Conservation (phyloP, 2,888 invertebrate species). For the Choreutis nemorana region DNA sequence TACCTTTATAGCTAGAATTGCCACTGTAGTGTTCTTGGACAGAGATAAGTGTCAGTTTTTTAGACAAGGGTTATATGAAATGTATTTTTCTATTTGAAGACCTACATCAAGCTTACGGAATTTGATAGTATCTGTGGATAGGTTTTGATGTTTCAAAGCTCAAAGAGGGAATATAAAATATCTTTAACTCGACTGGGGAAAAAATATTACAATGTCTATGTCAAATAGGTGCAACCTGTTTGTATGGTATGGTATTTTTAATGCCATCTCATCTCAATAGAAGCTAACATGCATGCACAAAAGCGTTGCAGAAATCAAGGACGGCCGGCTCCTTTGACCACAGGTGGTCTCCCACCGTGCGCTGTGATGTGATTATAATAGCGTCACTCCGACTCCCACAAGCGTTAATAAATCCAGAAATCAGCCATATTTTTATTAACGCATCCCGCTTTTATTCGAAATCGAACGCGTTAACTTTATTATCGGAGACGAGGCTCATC, state of each 20-base stretch:
- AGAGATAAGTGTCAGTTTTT: constrained; percentile 28
- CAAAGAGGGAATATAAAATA: neutral
- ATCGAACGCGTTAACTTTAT: constrained; percentile 25
- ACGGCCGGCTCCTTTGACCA: constrained; percentile 55
- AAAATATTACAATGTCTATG: no score
- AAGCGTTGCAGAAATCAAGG: constrained; percentile 54
- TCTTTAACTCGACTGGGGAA: no score
- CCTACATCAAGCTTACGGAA: constrained; percentile 10
- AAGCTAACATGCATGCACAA: constrained; percentile 35
- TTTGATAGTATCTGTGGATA: constrained; percentile 3
- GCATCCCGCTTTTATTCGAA: constrained; percentile 20
- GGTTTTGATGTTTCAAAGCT: neutral
- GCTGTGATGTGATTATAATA: constrained; percentile 61
- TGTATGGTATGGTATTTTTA: no score
- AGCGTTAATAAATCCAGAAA: constrained; percentile 35
- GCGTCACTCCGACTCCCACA: constrained; percentile 48
- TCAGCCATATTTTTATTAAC: constrained; percentile 3
- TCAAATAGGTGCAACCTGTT: no score
- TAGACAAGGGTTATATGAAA: no score
- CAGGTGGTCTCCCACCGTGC: constrained; percentile 47
- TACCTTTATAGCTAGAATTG: constrained; percentile 56
- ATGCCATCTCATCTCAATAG: constrained; percentile 35
- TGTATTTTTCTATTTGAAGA: no score
- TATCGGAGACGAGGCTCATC: constrained; percentile 23
- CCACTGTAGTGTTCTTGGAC: constrained; percentile 48